Conservation (phyloP, 2,797 vertebrate species). For the Cheirogaleus major region DNA sequence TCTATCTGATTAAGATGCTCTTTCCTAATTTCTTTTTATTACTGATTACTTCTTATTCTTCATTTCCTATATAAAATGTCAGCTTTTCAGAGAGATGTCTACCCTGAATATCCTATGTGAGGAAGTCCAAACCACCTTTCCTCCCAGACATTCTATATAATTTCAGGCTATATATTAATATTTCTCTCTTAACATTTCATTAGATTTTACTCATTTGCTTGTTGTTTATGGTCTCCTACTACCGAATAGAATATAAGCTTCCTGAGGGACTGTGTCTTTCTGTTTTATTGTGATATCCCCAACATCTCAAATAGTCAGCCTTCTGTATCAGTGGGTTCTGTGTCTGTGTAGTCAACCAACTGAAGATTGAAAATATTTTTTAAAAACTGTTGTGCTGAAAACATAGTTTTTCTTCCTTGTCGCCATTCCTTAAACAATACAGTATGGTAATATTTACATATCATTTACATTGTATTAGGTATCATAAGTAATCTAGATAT, state of each 20-base stretch:
- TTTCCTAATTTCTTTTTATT: background rate
- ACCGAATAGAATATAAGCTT: background rate
- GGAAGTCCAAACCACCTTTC: background rate
- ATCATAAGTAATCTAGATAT: background rate
- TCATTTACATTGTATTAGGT: background rate
- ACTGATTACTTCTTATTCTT: background rate
- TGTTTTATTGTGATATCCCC: background rate
- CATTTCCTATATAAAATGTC: background rate
- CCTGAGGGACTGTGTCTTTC: background rate
- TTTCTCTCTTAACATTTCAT: background rate
- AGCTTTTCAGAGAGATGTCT: background rate
- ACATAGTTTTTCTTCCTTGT: background rate
- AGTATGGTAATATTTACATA: background rate
- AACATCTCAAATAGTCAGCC: background rate
- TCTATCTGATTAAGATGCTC: background rate
- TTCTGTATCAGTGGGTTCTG: background rate
- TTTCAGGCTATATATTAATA: background rate
- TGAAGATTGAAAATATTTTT: background rate
- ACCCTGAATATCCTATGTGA: background rate
- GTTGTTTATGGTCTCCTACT: background rate
- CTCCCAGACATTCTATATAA: background rate
- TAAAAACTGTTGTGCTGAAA: background rate
- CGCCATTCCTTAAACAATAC: background rate
- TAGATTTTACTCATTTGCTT: background rate
- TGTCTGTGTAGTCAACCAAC: background rate